Conservation (phyloP, 1,140 invertebrate genomes). For the Drosophila ercepeae region DNA sequence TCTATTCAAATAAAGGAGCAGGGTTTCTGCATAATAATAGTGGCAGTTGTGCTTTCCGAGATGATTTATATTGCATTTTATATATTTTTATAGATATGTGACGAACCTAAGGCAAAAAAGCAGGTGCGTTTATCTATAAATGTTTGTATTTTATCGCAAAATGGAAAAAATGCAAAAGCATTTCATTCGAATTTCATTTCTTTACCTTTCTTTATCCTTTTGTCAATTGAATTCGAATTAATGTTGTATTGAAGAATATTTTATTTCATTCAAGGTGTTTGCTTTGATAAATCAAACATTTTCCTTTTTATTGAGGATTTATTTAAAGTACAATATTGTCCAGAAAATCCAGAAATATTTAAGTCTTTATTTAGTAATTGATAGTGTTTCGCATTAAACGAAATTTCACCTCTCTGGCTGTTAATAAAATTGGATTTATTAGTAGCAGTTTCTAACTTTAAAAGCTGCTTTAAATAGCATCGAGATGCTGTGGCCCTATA, state of each 20-base stretch:
- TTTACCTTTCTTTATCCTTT: background rate
- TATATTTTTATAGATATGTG: slow-evolving; percentile 3
- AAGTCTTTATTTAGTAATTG: too few relatives aligned
- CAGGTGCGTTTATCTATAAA: slow-evolving; percentile 3
- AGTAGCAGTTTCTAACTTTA: too few relatives aligned
- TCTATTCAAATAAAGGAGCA: slow-evolving; percentile 38
- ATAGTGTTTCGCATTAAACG: too few relatives aligned
- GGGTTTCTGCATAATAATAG: slow-evolving; percentile 38
- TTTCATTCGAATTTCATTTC: background rate
- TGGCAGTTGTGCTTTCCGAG: slow-evolving; percentile 17
- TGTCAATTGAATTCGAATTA: background rate
- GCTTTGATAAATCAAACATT: background rate
- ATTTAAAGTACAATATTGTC: too few relatives aligned
- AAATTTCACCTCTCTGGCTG: too few relatives aligned
- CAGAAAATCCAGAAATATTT: too few relatives aligned
- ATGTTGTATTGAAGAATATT: background rate
- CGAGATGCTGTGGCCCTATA: background rate
- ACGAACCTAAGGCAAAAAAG: background rate
- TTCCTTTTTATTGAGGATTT: too few relatives aligned
- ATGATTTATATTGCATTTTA: slow-evolving; percentile 32
- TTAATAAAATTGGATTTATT: too few relatives aligned
- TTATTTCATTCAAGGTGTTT: background rate
- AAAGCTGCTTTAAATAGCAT: too few relatives aligned
- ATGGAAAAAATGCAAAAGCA: background rate
- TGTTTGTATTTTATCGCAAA: background rate